These are phyloP conservation scores for Lathamus discolor DNA, from an alignment of 2,113 vertebrate species.

Conservation along the genomic window DNA sequence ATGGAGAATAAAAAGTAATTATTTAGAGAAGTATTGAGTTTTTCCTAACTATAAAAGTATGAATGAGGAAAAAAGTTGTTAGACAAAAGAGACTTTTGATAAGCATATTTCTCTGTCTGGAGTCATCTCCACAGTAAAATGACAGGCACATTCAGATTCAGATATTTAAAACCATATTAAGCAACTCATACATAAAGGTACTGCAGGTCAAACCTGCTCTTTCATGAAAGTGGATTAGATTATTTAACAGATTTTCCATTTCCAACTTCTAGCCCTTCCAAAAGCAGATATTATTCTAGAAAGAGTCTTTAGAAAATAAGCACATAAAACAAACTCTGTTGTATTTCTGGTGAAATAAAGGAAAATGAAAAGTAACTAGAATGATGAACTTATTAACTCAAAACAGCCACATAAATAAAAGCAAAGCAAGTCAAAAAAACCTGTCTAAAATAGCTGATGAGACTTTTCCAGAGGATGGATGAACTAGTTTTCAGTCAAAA, in stretches of 20 bases:
- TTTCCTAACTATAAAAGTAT: not conserved
- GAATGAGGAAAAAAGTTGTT: not conserved
- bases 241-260: not conserved
- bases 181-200: not conserved
- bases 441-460: not conserved
- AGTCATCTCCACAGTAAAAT: not conserved
- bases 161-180: not conserved
- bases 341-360: not conserved
- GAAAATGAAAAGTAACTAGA: conserved; percentile 6
- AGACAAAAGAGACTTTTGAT: not conserved
- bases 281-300: not conserved
- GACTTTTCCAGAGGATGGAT: conserved; percentile 5
- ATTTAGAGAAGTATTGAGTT: not conserved
- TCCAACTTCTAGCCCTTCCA: not conserved
- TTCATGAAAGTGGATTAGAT: not conserved
- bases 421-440: not conserved
- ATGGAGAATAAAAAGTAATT: not conserved
- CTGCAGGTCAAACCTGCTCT: not conserved
- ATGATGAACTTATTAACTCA: not conserved
- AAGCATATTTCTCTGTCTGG: not conserved
- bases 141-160: not conserved
- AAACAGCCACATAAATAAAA: conserved; percentile 2
- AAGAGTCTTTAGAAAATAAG: not conserved
- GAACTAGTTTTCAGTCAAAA: not conserved
- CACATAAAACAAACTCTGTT: not conserved